Percentiles rank a stretch among this genome's conserved stretches.
Evolutionary conservation across 2,888 invertebrate species (phyloP).

Genomic region (Anthrax anthrax): DNA sequence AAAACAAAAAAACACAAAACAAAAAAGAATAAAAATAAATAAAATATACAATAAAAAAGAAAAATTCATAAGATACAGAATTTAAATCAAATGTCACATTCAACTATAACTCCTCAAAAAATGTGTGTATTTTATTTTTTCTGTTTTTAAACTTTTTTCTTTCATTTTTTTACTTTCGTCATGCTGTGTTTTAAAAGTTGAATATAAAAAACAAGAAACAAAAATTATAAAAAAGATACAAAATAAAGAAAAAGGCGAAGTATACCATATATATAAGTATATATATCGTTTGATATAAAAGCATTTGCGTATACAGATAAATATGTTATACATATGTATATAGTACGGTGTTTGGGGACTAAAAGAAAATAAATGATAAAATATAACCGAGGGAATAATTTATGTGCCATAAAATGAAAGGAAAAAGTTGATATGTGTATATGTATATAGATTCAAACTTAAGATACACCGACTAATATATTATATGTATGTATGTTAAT

Average conservation of each 20-base stretch:
- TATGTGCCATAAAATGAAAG: constrained; percentile 8
- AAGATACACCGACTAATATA: no score
- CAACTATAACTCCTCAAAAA: neutral
- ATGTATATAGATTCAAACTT: no score
- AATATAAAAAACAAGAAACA: neutral
- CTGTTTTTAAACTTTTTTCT: neutral
- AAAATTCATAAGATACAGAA: neutral
- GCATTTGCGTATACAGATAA: no score
- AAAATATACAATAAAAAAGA: neutral
- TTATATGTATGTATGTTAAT: neutral
- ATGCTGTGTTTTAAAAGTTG: neutral
- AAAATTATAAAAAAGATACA: neutral
- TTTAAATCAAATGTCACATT: neutral
- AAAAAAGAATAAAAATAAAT: no score
- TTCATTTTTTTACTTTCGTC: neutral
- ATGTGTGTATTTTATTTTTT: neutral
- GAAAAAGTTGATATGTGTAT: neutral
- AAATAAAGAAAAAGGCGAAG: neutral
- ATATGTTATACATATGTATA: no score
- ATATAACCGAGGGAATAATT: constrained; percentile 10
- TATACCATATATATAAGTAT: neutral
- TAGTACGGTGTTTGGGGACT: constrained; percentile 2
- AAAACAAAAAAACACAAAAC: no score
- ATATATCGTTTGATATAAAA: no score
- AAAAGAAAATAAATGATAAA: constrained; percentile 9